A percentile compares a stretch with the other conserved stretches of the same genome.
These are phyloP conservation scores for Clostera curtula DNA, from an alignment of 2,888 invertebrate genomes.

Conservation along the genomic window DNA sequence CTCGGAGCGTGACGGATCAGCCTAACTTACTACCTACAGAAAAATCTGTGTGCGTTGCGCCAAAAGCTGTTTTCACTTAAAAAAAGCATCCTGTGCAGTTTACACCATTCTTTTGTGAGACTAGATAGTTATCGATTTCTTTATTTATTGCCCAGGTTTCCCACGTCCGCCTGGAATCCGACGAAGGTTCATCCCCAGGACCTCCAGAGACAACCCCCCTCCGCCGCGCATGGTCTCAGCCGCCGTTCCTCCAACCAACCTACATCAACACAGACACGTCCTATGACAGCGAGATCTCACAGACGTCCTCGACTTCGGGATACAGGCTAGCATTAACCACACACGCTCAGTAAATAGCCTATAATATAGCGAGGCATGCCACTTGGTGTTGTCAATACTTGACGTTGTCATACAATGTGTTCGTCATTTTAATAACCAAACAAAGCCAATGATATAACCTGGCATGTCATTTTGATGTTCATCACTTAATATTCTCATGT, in stretches of 20 bases:
- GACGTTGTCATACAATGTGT: no score
- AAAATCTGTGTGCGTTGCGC: no score
- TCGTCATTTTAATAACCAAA: no score
- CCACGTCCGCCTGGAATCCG: slow-evolving; percentile 52
- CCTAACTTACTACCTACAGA: no score
- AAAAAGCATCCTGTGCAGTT: no score
- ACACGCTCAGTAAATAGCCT: slow-evolving; percentile 27
- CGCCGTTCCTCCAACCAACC: slow-evolving; percentile 40
- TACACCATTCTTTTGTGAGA: no score
- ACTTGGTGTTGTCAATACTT: neutral
- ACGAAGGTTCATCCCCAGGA: slow-evolving; percentile 56
- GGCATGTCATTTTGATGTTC: slow-evolving; percentile 19
- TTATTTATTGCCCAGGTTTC: slow-evolving; percentile 23
- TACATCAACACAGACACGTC: slow-evolving; percentile 78
- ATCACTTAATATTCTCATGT: neutral
- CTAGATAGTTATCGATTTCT: neutral
- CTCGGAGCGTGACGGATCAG: no score
- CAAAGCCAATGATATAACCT: no score
- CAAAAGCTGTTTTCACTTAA: no score
- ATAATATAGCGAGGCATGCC: slow-evolving; percentile 18
- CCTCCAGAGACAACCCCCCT: slow-evolving; percentile 43
- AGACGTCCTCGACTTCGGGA: slow-evolving; percentile 91
- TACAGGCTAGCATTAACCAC: slow-evolving; percentile 77
- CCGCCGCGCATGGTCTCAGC: slow-evolving; percentile 58
- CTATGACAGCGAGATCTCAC: slow-evolving; percentile 88